These are phyloP conservation scores for Buphagus erythrorhynchus DNA, from an alignment of 2,797 vertebrate genomes.

Conservation along the genomic window DNA sequence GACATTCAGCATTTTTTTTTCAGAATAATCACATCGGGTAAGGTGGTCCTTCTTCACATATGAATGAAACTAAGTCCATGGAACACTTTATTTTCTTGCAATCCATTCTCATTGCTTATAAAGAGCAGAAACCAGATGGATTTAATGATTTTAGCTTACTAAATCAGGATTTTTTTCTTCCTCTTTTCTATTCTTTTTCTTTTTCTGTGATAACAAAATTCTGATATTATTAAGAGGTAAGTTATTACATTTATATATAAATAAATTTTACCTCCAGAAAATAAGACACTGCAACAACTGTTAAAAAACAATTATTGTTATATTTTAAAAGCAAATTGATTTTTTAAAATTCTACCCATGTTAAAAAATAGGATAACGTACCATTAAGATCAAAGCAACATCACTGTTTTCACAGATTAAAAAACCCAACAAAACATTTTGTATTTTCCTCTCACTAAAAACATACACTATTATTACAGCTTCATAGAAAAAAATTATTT, in stretches of 20 bases:
- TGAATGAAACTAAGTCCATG: background rate
- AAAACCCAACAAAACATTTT: background rate
- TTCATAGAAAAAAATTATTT: background rate
- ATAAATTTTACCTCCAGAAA: background rate
- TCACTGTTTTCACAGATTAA: background rate
- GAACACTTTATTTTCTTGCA: background rate
- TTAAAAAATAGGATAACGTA: background rate
- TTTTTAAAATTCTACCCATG: background rate
- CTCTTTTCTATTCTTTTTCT: background rate
- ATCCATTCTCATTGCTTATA: background rate
- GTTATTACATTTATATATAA: background rate
- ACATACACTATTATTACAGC: rapidly evolving
- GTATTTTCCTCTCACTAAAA: background rate
- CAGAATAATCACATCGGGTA: background rate
- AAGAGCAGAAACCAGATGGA: background rate
- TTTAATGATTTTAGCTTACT: background rate
- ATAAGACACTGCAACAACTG: background rate
- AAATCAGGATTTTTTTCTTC: background rate
- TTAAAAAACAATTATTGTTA: background rate
- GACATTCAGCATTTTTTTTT: background rate
- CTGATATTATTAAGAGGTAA: background rate
- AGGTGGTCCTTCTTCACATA: background rate
- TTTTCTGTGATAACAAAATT: background rate
- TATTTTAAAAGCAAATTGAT: background rate
- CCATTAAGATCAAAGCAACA: background rate